Percentiles rank a stretch among this genome's conserved stretches.
These are phyloP conservation scores for Neosilurus hyrtlii DNA, from an alignment of 2,797 vertebrate species.

Conservation along the genomic window DNA sequence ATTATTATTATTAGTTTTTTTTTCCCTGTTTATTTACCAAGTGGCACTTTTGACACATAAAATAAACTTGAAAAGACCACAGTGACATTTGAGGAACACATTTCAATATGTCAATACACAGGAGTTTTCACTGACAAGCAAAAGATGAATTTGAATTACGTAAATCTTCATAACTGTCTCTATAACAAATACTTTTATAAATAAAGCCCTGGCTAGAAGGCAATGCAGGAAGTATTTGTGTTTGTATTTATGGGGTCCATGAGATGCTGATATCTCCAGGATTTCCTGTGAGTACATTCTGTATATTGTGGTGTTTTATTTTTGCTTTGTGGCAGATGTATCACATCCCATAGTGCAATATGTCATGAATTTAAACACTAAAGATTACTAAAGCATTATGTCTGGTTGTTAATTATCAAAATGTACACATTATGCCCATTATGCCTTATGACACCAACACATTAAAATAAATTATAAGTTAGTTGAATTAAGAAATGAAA, in stretches of 20 bases:
- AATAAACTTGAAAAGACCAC: slow-evolving; percentile 63
- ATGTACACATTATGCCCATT: not conserved
- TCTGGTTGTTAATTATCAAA: not conserved
- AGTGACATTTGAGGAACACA: slow-evolving; percentile 63
- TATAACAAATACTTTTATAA: slow-evolving; percentile 36
- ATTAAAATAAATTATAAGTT: too few species aligned
- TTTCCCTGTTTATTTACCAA: slow-evolving; percentile 48
- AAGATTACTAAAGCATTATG: not conserved
- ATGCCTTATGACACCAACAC: not conserved
- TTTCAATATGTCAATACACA: slow-evolving; percentile 60
- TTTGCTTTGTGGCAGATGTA: not conserved
- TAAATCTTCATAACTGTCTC: slow-evolving; percentile 45
- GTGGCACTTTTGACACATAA: slow-evolving; percentile 55
- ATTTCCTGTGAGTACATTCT: slow-evolving; percentile 24
- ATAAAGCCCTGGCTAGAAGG: not conserved
- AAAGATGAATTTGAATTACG: slow-evolving; percentile 29
- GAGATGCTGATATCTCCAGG: not conserved
- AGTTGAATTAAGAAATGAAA: too few species aligned
- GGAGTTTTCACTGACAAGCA: slow-evolving; percentile 40
- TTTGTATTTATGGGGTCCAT: slow-evolving; percentile 17
- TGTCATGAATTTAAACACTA: not conserved
- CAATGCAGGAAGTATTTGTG: slow-evolving; percentile 12
- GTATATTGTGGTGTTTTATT: not conserved
- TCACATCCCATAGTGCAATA: not conserved
- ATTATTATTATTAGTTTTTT: too few species aligned